Evolutionary conservation across 2,113 vertebrate genomes (phyloP).

Genomic region (Sclerurus mexicanus): DNA sequence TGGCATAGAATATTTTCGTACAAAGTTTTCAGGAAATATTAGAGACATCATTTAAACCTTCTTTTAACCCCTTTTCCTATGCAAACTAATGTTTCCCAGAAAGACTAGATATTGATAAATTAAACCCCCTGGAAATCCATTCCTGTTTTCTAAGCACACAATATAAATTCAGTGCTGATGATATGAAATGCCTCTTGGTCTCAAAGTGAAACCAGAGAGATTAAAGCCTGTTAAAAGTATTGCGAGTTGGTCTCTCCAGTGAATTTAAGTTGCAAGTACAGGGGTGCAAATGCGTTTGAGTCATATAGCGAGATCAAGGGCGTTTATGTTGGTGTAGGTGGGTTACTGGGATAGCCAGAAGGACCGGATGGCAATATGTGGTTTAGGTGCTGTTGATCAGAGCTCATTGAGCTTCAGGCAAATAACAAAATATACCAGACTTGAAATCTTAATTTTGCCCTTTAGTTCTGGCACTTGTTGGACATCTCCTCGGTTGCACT

Average conservation of each 20-base stretch:
- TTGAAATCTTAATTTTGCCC: background rate
- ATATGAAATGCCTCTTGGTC: conserved; percentile 35
- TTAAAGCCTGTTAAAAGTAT: conserved; percentile 40
- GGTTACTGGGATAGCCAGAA: background rate
- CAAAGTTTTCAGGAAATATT: conserved; percentile 77
- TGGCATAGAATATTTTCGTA: conserved; percentile 63
- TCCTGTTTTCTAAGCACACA: conserved; percentile 39
- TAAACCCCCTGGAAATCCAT: conserved; percentile 22
- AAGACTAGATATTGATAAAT: conserved; percentile 57
- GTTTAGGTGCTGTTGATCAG: background rate
- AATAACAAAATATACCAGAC: background rate
- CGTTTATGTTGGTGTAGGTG: background rate
- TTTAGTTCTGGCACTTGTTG: background rate
- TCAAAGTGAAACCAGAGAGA: conserved; percentile 53
- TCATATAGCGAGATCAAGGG: background rate
- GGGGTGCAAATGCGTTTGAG: background rate
- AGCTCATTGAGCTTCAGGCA: background rate
- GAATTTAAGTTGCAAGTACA: background rate
- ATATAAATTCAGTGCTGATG: conserved; percentile 19
- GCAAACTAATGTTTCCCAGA: conserved; percentile 55
- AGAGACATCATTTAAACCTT: conserved; percentile 58
- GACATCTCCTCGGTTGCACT: background rate
- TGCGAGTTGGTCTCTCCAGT: background rate
- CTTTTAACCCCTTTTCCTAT: conserved; percentile 71
- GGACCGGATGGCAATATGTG: background rate